These are phyloP conservation scores for Halichondria panicea DNA, from an alignment of 37 sponge, comb jelly and placozoan species.

Conservation along the genomic window DNA sequence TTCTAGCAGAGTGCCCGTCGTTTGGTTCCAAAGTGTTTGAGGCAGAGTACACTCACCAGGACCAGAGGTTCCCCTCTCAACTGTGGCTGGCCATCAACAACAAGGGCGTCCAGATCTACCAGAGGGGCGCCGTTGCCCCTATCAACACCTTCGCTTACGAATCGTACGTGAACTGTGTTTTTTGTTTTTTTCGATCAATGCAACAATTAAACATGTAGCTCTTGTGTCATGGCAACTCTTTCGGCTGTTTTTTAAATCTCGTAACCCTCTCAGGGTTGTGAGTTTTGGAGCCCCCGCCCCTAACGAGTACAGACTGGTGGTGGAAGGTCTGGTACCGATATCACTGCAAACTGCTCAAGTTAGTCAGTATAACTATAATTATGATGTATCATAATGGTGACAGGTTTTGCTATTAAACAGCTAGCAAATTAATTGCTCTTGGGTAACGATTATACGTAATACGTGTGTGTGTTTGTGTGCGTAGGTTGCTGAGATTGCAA, in stretches of 20 bases:
- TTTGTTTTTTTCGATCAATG: neutral
- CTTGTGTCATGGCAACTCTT: neutral
- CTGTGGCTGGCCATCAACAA: slow-evolving; percentile 74
- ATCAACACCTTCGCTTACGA: slow-evolving; percentile 59
- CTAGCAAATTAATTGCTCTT: no score
- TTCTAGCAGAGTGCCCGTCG: slow-evolving; percentile 65
- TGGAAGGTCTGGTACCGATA: slow-evolving; percentile 59
- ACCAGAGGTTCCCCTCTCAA: slow-evolving; percentile 76
- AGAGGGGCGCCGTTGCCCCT: slow-evolving; percentile 59
- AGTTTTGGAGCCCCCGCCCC: slow-evolving; percentile 80
- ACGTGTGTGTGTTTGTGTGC: no score
- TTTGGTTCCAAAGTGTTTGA: slow-evolving; percentile 83
- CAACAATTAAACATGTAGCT: neutral
- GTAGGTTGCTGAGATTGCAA: no score
- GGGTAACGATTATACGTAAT: no score
- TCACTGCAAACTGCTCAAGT: slow-evolving; percentile 70
- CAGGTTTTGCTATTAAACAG: neutral
- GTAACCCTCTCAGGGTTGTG: slow-evolving; percentile 34
- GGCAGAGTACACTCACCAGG: slow-evolving; percentile 67
- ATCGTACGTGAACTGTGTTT: slow-evolving; percentile 15
- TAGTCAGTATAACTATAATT: neutral
- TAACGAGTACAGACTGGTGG: slow-evolving; percentile 62
- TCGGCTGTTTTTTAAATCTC: neutral
- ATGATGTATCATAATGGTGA: neutral
- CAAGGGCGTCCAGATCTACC: slow-evolving; percentile 68